A percentile compares a stretch with the other conserved stretches of the same genome.
Conservation (phyloP, 2,888 invertebrate species). For the Aleiodes alternator region DNA sequence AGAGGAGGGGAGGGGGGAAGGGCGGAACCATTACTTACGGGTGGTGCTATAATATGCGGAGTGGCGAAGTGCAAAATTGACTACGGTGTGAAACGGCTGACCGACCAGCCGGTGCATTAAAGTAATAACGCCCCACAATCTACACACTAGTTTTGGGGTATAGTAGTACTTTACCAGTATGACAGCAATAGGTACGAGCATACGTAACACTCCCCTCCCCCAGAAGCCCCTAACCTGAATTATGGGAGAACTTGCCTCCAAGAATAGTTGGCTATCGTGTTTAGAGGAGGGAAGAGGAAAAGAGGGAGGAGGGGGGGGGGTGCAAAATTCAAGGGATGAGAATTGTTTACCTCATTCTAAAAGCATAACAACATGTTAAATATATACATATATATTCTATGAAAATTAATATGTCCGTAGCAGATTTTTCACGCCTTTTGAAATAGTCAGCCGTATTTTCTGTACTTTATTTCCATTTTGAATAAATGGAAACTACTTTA, state of each 20-base stretch:
- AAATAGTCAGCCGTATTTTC: no score
- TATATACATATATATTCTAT: constrained; percentile 10
- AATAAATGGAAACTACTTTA: no score
- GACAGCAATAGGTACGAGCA: constrained; percentile 25
- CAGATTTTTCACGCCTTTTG: no score
- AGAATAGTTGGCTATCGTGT: constrained; percentile 23
- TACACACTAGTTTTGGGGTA: constrained; percentile 31
- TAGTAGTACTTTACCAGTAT: constrained; percentile 21
- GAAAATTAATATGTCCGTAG: background rate
- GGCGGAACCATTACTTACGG: constrained; percentile 52
- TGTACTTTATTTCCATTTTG: no score
- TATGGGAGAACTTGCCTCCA: constrained; percentile 49
- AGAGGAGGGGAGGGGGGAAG: background rate
- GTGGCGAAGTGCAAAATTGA: constrained; percentile 56
- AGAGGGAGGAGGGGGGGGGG: no score
- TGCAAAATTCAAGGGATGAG: background rate
- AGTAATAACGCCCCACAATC: constrained; percentile 51
- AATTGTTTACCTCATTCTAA: constrained; percentile 18
- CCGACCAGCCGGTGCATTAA: constrained; percentile 53
- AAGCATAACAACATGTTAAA: background rate
- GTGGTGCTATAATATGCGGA: constrained; percentile 50
- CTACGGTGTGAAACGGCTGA: constrained; percentile 50
- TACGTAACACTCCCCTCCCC: constrained; percentile 12
- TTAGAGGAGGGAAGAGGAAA: background rate
- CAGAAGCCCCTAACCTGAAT: constrained; percentile 48